phyloP scores from a whole-genome alignment of 2,113 vertebrate species.

The Anoplopoma fimbria region DNA sequence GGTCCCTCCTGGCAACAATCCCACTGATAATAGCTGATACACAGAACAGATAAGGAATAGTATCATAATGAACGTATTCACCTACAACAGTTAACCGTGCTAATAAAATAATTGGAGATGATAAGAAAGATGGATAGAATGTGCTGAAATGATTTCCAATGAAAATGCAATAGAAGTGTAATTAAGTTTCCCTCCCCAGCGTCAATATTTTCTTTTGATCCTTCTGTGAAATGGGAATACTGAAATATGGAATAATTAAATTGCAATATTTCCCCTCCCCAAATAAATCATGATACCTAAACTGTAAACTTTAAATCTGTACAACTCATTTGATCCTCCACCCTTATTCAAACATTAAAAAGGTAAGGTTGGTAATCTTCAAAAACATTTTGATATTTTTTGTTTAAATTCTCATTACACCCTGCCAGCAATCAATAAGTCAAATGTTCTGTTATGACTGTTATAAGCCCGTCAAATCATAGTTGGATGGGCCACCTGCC shows the following conservation, averaged over 20 bases:
- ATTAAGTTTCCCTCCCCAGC: background rate
- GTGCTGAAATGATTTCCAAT: conserved; percentile 27
- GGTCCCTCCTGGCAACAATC: conserved; percentile 36
- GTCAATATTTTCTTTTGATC: background rate
- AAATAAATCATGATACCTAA: background rate
- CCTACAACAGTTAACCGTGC: background rate
- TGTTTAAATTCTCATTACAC: background rate
- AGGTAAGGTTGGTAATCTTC: background rate
- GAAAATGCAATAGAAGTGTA: background rate
- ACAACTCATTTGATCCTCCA: background rate
- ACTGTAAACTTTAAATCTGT: background rate
- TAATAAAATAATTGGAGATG: conserved; percentile 15
- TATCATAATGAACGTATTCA: conserved; percentile 13
- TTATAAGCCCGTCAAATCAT: background rate
- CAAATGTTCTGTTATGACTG: too few relatives aligned
- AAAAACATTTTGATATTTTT: background rate
- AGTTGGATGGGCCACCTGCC: too few relatives aligned
- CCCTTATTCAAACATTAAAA: background rate
- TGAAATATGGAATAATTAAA: too few relatives aligned
- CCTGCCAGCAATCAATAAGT: background rate
- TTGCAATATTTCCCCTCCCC: background rate
- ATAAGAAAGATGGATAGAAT: conserved; percentile 32
- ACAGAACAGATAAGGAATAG: conserved; percentile 16
- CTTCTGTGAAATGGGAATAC: background rate
- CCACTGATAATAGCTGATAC: conserved; percentile 49